phyloP scores from a whole-genome alignment of 1,140 invertebrate genomes.

The Adelges cooleyi region DNA sequence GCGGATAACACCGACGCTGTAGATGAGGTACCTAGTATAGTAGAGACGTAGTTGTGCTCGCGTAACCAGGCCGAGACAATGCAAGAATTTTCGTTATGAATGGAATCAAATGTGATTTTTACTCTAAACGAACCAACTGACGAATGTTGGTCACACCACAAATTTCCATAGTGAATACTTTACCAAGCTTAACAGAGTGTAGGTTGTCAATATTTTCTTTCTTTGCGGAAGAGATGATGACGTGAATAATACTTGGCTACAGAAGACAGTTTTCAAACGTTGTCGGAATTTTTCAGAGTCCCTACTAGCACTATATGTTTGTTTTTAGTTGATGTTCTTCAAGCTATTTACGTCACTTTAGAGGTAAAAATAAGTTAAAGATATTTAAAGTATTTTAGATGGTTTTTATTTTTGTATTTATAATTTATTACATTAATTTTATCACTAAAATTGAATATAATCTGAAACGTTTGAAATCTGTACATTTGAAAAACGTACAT shows the following conservation, averaged over 20 bases:
- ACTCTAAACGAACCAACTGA: background rate
- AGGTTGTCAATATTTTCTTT: no score
- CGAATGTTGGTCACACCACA: background rate
- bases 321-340: background rate
- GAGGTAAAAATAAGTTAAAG: background rate
- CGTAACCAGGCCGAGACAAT: background rate
- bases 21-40: background rate
- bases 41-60: background rate
- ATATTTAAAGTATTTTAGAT: background rate
- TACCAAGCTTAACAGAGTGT: no score
- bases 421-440: background rate
- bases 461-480: background rate
- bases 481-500: no score
- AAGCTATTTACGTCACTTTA: background rate
- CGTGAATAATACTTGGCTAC: background rate
- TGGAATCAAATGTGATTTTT: background rate
- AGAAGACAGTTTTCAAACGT: background rate
- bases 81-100: background rate
- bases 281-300: background rate
- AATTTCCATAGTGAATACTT: background rate
- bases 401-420: background rate
- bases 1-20: background rate
- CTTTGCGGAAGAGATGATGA: no score
- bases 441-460: background rate
- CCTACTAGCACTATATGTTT: background rate